Percentiles rank a stretch among this genome's conserved stretches.
Conservation (phyloP, 2,113 vertebrate species). For the Sturnus vulgaris region DNA sequence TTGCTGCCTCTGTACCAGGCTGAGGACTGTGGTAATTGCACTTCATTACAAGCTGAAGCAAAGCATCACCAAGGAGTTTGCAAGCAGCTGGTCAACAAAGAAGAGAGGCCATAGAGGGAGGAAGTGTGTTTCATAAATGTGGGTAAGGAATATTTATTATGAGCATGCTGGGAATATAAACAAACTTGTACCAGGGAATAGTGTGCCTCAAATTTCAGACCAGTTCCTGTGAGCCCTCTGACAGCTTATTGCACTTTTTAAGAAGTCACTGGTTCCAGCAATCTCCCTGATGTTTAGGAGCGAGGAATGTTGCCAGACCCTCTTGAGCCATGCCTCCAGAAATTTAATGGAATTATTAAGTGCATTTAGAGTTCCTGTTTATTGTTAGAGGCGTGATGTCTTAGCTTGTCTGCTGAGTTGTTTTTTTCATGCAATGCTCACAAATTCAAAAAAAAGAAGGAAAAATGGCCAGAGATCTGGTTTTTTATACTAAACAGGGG, state of each 20-base stretch:
- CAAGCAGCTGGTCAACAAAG: not conserved
- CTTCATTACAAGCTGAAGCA: not conserved
- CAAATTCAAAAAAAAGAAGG: not conserved
- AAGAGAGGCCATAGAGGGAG: not conserved
- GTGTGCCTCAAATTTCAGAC: not conserved
- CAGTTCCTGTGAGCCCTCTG: slow-evolving; percentile 23
- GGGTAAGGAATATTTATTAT: not conserved
- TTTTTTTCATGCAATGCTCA: not conserved
- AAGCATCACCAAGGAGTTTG: slow-evolving; percentile 1
- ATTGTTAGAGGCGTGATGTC: not conserved
- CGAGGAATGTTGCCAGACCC: not conserved
- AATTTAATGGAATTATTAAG: not conserved
- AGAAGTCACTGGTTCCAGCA: not conserved
- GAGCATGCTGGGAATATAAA: not conserved
- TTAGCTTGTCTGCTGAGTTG: not conserved
- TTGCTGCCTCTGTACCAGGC: not conserved
- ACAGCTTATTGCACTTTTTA: not conserved
- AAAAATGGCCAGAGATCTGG: not conserved
- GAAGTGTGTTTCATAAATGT: not conserved
- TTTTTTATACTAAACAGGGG: not conserved
- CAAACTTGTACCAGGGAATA: not conserved
- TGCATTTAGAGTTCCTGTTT: slow-evolving; percentile 6
- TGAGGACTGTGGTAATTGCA: not conserved
- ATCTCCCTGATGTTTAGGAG: not conserved
- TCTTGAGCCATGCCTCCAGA: not conserved